Percentiles rank a stretch among this genome's conserved stretches.
Conservation (phyloP, 2,797 vertebrate species). For the Premnoplex brunnescens region DNA sequence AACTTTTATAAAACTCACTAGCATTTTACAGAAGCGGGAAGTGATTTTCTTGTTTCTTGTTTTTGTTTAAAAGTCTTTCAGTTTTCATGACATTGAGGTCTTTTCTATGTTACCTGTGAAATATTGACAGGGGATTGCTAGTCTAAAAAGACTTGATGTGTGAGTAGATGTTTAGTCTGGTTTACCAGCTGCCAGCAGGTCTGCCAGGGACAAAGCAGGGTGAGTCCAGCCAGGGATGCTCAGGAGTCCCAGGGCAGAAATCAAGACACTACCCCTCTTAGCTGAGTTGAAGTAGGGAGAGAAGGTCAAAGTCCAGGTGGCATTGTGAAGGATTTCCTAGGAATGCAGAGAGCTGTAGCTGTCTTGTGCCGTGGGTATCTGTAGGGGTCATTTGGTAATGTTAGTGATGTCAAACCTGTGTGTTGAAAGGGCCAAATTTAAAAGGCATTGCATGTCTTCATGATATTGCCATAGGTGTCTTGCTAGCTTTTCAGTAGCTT, state of each 20-base stretch:
- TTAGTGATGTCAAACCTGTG: not conserved
- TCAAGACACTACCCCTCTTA: not conserved
- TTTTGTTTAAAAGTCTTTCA: not conserved
- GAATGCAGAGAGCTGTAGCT: not conserved
- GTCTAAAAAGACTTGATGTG: not conserved
- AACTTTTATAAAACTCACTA: not conserved
- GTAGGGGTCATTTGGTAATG: not conserved
- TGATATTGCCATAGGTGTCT: not conserved
- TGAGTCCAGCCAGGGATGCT: not conserved
- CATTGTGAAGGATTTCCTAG: not conserved
- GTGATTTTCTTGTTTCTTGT: not conserved
- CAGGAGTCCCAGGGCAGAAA: not conserved
- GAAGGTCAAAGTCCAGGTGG: not conserved
- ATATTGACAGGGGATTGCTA: not conserved
- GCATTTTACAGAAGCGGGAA: not conserved
- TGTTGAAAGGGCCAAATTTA: not conserved
- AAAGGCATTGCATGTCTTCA: not conserved
- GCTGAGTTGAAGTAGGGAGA: not conserved
- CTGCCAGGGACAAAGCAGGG: not conserved
- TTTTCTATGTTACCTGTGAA: not conserved
- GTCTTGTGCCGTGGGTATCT: fast-evolving
- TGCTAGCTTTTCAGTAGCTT: not conserved
- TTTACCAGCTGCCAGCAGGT: not conserved
- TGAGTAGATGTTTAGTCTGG: not conserved
- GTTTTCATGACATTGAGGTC: not conserved